phyloP scores from a whole-genome alignment of 2,888 invertebrate species.

The Cantharis rufa region DNA sequence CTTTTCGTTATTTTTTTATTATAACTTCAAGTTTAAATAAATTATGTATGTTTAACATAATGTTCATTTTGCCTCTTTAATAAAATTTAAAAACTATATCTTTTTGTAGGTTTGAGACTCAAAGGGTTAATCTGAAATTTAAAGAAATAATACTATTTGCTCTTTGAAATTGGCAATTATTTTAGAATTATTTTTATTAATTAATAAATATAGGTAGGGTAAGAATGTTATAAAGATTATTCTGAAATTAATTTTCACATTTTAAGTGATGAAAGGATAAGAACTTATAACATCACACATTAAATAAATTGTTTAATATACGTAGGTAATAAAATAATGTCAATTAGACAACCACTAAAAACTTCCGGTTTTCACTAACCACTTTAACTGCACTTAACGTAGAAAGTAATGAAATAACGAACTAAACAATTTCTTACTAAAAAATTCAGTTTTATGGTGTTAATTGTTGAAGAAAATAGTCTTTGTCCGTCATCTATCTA shows the following conservation, averaged over 20 bases:
- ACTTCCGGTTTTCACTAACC: background rate
- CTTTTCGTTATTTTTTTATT: too few relatives aligned
- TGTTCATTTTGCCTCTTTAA: too few relatives aligned
- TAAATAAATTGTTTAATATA: background rate
- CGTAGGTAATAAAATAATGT: background rate
- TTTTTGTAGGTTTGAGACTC: too few relatives aligned
- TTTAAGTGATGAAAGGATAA: background rate
- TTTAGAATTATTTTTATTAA: background rate
- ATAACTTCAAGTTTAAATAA: too few relatives aligned
- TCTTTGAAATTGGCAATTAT: background rate
- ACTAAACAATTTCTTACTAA: background rate
- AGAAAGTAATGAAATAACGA: background rate
- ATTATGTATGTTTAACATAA: too few relatives aligned
- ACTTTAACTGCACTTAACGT: background rate
- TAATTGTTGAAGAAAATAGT: conserved; percentile 22
- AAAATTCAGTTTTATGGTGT: conserved; percentile 10
- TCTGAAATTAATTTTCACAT: background rate
- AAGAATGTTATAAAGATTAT: background rate
- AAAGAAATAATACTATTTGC: background rate
- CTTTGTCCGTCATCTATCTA: conserved; percentile 7
- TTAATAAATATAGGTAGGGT: background rate
- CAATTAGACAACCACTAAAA: conserved; percentile 1
- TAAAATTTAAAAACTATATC: too few relatives aligned
- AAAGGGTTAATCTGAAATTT: background rate
- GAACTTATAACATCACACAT: background rate